phyloP scores from a whole-genome alignment of 23 tunicate species.

The Ciona savignyi region DNA sequence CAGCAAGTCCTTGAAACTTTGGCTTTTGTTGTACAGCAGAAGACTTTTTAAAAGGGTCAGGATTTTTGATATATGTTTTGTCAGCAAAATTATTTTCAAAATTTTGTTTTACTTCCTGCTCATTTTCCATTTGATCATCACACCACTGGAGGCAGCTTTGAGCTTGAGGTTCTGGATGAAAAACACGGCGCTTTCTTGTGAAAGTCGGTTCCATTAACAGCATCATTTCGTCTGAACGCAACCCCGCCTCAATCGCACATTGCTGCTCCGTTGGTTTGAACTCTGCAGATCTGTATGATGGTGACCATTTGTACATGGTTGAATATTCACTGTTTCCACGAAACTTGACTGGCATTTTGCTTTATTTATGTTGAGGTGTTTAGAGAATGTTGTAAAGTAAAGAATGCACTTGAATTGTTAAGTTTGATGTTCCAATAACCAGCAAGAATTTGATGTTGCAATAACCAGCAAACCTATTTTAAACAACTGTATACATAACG shows the following conservation, averaged over 20 bases:
- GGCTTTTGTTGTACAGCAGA: background rate
- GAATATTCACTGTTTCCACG: constrained; percentile 82
- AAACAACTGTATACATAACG: too few species aligned
- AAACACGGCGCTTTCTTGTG: constrained; percentile 42
- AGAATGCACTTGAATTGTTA: too few species aligned
- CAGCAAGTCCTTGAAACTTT: background rate
- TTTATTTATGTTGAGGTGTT: too few species aligned
- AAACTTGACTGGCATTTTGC: constrained; percentile 62
- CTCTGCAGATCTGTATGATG: constrained; percentile 57
- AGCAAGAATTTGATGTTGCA: too few species aligned
- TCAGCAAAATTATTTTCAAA: background rate
- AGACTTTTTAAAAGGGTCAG: background rate
- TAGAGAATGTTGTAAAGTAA: too few species aligned
- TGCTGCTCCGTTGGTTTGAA: constrained; percentile 59
- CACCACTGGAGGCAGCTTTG: constrained; percentile 58
- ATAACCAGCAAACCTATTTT: too few species aligned
- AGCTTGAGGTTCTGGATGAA: constrained; percentile 66
- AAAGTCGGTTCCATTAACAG: constrained; percentile 63
- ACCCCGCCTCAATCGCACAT: constrained; percentile 63
- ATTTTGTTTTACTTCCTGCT: background rate
- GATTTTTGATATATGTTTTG: background rate
- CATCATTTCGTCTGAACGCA: constrained; percentile 70
- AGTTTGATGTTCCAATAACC: too few species aligned
- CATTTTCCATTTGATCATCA: constrained; percentile 22
- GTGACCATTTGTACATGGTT: constrained; percentile 60